A percentile compares a stretch with the other conserved stretches of the same genome.
These are phyloP conservation scores for Lasaia peninsularis DNA, from an alignment of 1,140 invertebrate genomes.

Conservation along the genomic window DNA sequence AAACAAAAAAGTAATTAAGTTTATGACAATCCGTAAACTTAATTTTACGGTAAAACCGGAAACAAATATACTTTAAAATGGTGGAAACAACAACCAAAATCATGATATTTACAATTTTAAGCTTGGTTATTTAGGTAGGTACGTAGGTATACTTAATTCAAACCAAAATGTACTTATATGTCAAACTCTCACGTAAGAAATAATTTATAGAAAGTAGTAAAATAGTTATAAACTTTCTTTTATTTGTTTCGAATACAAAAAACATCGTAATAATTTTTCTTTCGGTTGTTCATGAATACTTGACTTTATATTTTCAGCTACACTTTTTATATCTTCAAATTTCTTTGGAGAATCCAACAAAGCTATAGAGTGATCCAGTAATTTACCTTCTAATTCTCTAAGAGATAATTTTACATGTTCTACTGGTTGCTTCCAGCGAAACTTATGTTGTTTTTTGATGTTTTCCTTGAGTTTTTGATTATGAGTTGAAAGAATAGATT, in stretches of 20 bases:
- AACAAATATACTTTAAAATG: no score
- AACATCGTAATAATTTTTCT: slow-evolving; percentile 35
- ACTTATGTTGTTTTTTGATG: slow-evolving; percentile 45
- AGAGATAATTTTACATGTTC: slow-evolving; percentile 29
- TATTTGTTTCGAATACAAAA: slow-evolving; percentile 24
- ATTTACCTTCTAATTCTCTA: slow-evolving; percentile 36
- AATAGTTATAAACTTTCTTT: slow-evolving; percentile 21
- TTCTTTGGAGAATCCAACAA: slow-evolving; percentile 32
- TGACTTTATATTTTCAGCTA: slow-evolving; percentile 12
- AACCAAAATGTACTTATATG: no score
- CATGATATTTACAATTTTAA: no score
- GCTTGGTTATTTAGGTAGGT: no score
- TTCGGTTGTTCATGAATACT: slow-evolving; percentile 9
- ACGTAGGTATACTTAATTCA: no score
- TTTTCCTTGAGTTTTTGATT: slow-evolving; percentile 52
- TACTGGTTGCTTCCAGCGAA: slow-evolving; percentile 33
- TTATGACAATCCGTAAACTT: no score
- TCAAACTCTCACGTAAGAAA: no score
- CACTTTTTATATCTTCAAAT: slow-evolving; percentile 13
- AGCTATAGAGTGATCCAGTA: slow-evolving; percentile 42
- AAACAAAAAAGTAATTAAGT: no score
- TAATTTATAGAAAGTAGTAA: no score
- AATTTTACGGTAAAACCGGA: no score
- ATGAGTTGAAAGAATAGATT: slow-evolving; percentile 47
- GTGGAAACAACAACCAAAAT: no score